A percentile compares a stretch with the other conserved stretches of the same genome.
phyloP scores from a whole-genome alignment of 2,797 vertebrate species.

The Echiichthys vipera region DNA sequence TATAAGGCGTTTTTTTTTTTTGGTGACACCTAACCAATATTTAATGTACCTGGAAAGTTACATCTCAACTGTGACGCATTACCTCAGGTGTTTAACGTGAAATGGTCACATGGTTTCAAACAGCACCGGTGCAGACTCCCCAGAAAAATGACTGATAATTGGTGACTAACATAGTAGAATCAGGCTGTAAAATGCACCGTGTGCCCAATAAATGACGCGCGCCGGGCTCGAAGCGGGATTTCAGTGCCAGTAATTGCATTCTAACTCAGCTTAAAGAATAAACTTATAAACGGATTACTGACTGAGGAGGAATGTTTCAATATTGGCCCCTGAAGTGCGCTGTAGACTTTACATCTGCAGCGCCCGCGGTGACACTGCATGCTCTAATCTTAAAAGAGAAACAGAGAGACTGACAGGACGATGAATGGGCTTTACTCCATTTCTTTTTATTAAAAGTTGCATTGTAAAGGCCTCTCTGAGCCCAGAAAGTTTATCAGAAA shows the following conservation, averaged over 20 bases:
- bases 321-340: constrained; percentile 69
- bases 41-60: neutral
- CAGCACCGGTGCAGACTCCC: neutral
- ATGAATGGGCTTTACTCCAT: constrained; percentile 55
- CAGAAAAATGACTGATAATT: neutral
- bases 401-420: constrained; percentile 67
- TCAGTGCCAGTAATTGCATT: constrained; percentile 74
- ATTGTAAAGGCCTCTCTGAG: constrained; percentile 3
- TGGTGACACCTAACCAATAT: neutral
- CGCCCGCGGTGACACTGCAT: constrained; percentile 48
- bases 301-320: constrained; percentile 80
- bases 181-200: constrained; percentile 36
- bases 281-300: constrained; percentile 82
- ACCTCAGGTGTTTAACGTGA: neutral
- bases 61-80: neutral
- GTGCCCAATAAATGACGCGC: constrained; percentile 23
- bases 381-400: constrained; percentile 64
- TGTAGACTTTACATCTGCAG: constrained; percentile 66
- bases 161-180: neutral
- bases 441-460: constrained; percentile 16
- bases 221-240: constrained; percentile 15
- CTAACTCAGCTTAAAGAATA: constrained; percentile 80
- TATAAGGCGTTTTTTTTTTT: neutral
- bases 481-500: neutral
- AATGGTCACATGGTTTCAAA: neutral